Percentiles rank a stretch among this genome's conserved stretches.
Conservation (phyloP, 1,140 invertebrate genomes). For the Lordiphosa mommai region DNA sequence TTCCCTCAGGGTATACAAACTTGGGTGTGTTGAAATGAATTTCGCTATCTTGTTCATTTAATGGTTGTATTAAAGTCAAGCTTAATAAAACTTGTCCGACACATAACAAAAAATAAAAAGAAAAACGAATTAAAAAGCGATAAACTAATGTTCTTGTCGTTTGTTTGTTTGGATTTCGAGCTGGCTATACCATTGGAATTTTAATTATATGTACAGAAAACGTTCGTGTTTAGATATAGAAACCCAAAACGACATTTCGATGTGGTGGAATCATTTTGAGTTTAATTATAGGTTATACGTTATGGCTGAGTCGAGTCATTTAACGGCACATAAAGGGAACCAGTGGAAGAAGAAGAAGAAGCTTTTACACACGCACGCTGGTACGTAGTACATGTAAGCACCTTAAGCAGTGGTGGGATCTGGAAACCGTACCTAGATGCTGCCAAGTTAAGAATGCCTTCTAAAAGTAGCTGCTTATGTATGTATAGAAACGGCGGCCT, state of each 20-base stretch:
- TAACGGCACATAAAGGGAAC: slow-evolving; percentile 3
- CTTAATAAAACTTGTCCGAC: slow-evolving; percentile 2
- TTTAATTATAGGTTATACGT: slow-evolving; percentile 5
- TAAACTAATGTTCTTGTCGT: slow-evolving; percentile 6
- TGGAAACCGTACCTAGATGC: not conserved
- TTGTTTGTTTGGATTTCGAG: not conserved
- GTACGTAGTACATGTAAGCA: no score
- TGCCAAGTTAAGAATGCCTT: slow-evolving; percentile 37
- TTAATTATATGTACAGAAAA: slow-evolving; percentile 8
- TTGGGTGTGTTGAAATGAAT: not conserved
- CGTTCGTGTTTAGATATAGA: not conserved
- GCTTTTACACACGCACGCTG: no score
- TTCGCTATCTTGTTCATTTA: not conserved
- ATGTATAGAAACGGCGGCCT: slow-evolving; percentile 52
- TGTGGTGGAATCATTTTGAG: not conserved
- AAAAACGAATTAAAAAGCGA: slow-evolving; percentile 8
- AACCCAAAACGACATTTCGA: not conserved
- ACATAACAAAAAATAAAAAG: not conserved
- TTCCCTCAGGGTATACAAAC: no score
- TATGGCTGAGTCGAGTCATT: not conserved
- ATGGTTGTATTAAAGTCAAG: not conserved
- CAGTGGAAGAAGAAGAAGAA: not conserved
- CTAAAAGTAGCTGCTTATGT: slow-evolving; percentile 34
- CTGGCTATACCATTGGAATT: slow-evolving; percentile 3
- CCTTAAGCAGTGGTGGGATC: not conserved